phyloP scores from a whole-genome alignment of 1,140 invertebrate species.

The Camponotus floridanus region DNA sequence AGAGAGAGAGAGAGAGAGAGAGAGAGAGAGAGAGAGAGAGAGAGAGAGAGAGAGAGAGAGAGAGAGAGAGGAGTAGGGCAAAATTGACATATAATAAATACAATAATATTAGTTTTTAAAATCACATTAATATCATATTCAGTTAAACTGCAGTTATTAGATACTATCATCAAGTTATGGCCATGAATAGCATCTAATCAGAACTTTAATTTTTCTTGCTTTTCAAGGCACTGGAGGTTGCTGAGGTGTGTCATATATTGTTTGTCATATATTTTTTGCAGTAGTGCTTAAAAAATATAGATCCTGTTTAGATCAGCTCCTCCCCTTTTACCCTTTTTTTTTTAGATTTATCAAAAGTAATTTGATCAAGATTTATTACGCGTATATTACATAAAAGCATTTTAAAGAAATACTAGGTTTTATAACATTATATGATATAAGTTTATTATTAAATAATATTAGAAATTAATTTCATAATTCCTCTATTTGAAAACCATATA shows the following conservation, averaged over 20 bases:
- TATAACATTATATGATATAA: background rate
- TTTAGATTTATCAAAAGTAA: conserved; percentile 12
- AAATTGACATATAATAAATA: background rate
- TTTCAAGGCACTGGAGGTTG: conserved; percentile 86
- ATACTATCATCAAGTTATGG: conserved; percentile 28
- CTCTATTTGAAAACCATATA: background rate
- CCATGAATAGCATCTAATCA: conserved; percentile 74
- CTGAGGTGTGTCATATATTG: conserved; percentile 86
- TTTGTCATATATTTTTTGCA: conserved; percentile 65
- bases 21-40: no score
- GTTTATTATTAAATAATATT: conserved; percentile 18
- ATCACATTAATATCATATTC: background rate
- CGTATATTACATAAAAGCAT: background rate
- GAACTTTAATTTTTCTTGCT: conserved; percentile 84
- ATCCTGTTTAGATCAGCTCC: conserved; percentile 31
- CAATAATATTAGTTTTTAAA: background rate
- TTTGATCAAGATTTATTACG: conserved; percentile 5
- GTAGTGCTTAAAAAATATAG: conserved; percentile 48
- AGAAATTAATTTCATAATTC: conserved; percentile 3
- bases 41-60: no score
- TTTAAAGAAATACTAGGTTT: conserved; percentile 17
- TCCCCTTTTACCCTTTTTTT: background rate
- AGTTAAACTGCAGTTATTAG: conserved; percentile 38
- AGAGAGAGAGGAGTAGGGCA: background rate
- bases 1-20: no score